phyloP scores from a whole-genome alignment of 2,113 vertebrate species.

The Chaetorhynchus papuensis region DNA sequence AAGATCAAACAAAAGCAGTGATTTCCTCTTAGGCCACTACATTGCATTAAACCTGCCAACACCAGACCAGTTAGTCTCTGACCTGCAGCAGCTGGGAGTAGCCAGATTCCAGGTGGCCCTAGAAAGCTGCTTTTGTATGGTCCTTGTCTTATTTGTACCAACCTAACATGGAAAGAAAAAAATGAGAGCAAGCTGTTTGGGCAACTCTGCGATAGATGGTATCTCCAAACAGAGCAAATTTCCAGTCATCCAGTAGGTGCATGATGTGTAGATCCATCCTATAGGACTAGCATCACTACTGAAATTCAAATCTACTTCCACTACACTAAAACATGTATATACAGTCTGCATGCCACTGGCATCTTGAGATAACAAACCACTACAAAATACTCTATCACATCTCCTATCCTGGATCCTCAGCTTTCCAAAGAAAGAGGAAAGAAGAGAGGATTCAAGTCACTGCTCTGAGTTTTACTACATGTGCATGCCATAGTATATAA shows the following conservation, averaged over 20 bases:
- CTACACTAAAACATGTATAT: neutral
- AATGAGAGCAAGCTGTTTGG: neutral
- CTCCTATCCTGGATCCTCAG: neutral
- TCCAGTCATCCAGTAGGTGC: neutral
- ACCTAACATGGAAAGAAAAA: neutral
- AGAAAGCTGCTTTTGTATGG: neutral
- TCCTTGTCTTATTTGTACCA: neutral
- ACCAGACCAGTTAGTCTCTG: neutral
- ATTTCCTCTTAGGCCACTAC: neutral
- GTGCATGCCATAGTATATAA: fast-evolving
- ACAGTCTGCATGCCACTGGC: neutral
- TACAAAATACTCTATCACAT: neutral
- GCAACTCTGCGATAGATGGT: neutral
- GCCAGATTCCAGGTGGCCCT: neutral
- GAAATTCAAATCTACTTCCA: neutral
- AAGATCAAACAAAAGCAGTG: slow-evolving; percentile 22
- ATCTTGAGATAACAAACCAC: neutral
- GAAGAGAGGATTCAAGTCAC: neutral
- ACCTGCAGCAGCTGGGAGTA: neutral
- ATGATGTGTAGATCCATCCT: neutral
- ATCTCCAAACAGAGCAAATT: neutral
- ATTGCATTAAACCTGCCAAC: neutral
- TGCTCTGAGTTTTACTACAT: neutral
- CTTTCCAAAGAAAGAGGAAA: neutral
- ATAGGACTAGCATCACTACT: neutral